Base-by-base conservation (phyloP, 1,140 invertebrate genomes). In the Brachystomella parvula region DNA sequence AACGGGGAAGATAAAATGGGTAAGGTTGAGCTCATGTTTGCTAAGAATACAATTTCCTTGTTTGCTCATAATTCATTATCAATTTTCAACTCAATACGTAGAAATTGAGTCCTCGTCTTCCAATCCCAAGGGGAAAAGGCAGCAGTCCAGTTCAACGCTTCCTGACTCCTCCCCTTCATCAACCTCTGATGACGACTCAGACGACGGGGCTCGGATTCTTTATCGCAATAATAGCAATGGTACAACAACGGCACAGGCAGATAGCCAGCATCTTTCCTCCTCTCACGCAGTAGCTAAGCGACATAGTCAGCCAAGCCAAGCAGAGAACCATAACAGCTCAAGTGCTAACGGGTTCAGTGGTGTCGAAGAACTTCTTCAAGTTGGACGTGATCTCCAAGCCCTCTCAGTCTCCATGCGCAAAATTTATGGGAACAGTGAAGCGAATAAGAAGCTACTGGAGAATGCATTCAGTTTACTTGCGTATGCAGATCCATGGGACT, bases 381-480 rank as follows among this genome's bases (percentile, higher is more conserved):
- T 96, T 79, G 95, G 95, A 31, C 85, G 89, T 74, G 93, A 97
- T 76, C 82, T 98, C 49, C 92, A 96, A 78, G 84, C 87, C 69
- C 89, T 96, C 83, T 94, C 90, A 76, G 85, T 92, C 79, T 84
- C 88, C 65, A 80, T 97, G 63, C 84, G 86, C 69, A 84, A 86
- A 75, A 85, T 93, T 74, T 87, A 89, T 76, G 90, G 89, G 69
- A 87, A 87, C 74, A 90, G 86, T 80, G 88, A 92, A 76, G 82
- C 82, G 47, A 94, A 94, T 80, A 92, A 94, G 78, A 90, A 94
- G 80, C 94, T 96, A 87, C 81, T 97, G 39, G 87, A 91, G 83
- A 90, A 98, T 81, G 95, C 94, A 74, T 98, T 98, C 82, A 97
- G 94, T 83, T 84, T 98, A 75, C 82, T 98, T 75, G 95, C 96